Percentiles rank a stretch among this genome's conserved stretches.
Conservation (phyloP, 1,140 invertebrate genomes). For the Centruroides sculpturatus region DNA sequence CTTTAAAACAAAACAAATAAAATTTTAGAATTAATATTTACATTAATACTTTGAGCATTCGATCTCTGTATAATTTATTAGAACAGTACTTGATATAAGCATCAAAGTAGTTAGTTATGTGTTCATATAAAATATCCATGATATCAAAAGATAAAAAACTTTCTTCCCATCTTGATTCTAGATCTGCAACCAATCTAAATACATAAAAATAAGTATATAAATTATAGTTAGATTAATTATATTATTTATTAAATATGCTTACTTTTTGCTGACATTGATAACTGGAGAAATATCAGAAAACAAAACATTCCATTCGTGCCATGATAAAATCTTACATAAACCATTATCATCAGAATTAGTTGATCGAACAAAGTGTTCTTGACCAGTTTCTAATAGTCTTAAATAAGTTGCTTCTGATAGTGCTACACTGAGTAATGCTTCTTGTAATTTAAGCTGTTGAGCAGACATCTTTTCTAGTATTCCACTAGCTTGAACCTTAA, state of each 20-base stretch:
- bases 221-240: no score
- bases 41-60: conserved; percentile 53
- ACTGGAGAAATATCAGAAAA: conserved; percentile 61
- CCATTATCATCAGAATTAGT: conserved; percentile 50
- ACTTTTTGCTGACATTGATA: conserved; percentile 25
- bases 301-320: conserved; percentile 54
- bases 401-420: conserved; percentile 93
- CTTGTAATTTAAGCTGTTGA: conserved; percentile 63
- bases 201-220: background rate
- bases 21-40: background rate
- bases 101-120: conserved; percentile 62
- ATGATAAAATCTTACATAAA: conserved; percentile 33
- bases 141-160: conserved; percentile 64
- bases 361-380: conserved; percentile 69
- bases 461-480: conserved; percentile 46
- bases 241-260: background rate
- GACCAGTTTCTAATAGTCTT: conserved; percentile 77
- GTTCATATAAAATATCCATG: conserved; percentile 63
- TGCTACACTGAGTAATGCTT: conserved; percentile 88
- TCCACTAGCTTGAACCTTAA: conserved; percentile 31
- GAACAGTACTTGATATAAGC: conserved; percentile 85
- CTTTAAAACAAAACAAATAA: conserved; percentile 32
- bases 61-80: conserved; percentile 75
- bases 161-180: conserved; percentile 80
- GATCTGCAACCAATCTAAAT: conserved; percentile 53